Conservation (phyloP, 2,888 invertebrate genomes). For the Amblyteles armatorius region DNA sequence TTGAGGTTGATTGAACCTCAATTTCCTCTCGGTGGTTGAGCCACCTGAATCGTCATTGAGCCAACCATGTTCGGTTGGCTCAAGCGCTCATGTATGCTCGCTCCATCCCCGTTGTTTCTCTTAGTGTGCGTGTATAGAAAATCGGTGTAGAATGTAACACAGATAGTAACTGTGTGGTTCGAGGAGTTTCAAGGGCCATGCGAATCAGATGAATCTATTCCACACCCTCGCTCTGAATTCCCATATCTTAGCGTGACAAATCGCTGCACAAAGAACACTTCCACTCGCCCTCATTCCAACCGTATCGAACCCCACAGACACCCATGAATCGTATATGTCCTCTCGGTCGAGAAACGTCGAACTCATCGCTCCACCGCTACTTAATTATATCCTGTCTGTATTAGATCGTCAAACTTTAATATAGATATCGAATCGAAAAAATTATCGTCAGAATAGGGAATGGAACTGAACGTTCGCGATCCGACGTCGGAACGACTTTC, state of each 20-base stretch:
- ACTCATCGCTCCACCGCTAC: conserved; percentile 38
- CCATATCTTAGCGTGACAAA: conserved; percentile 77
- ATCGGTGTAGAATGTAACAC: neutral
- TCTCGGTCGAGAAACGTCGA: conserved; percentile 1
- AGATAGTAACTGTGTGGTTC: neutral
- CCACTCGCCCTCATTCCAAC: neutral
- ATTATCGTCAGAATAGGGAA: neutral
- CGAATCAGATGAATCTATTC: conserved; percentile 32
- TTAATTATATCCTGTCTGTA: conserved; percentile 11
- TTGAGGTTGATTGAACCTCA: no score
- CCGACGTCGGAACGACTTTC: neutral
- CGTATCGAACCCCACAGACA: conserved; percentile 66
- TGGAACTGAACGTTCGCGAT: neutral
- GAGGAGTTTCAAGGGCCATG: neutral
- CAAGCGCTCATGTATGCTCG: no score
- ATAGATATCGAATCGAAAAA: neutral
- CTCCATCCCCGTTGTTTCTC: no score
- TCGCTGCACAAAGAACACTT: conserved; percentile 75
- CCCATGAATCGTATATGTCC: conserved; percentile 73
- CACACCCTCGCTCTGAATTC: conserved; percentile 52
- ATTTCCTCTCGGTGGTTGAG: no score
- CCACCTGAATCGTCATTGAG: no score
- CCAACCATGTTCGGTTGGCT: no score
- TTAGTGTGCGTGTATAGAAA: neutral
- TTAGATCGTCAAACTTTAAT: neutral